phyloP scores from a whole-genome alignment of 2,797 vertebrate species.

The Chelon labrosus region DNA sequence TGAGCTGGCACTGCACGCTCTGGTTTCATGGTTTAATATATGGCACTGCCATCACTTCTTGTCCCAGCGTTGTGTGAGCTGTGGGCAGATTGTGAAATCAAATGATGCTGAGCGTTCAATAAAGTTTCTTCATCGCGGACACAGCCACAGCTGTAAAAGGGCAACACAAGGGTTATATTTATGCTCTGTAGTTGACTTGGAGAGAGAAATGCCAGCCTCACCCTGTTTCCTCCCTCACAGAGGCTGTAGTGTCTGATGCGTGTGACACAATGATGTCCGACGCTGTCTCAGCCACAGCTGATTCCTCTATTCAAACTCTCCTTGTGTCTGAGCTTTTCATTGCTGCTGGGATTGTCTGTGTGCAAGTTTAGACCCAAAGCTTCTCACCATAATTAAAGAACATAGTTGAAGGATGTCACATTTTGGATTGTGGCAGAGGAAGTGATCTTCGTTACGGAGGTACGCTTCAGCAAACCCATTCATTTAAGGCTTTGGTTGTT shows the following conservation, averaged over 20 bases:
- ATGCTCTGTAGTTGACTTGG: conserved; percentile 47
- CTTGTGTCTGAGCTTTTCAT: conserved; percentile 4
- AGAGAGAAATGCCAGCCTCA: conserved; percentile 71
- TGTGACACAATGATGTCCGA: conserved; percentile 61
- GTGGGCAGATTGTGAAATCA: conserved; percentile 65
- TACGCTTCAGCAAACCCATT: conserved; percentile 66
- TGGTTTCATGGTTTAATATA: conserved; percentile 49
- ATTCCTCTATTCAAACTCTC: conserved; percentile 30
- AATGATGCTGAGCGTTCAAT: conserved; percentile 60
- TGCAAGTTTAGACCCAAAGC: conserved; percentile 16
- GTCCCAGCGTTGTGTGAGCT: conserved; percentile 51
- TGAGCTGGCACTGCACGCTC: conserved; percentile 38
- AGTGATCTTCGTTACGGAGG: conserved; percentile 56
- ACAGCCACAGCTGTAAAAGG: conserved; percentile 56
- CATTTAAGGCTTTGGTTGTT: conserved; percentile 30
- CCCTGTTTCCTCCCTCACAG: conserved; percentile 69
- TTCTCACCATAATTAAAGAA: conserved; percentile 43
- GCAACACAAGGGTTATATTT: conserved; percentile 71
- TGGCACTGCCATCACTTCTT: conserved; percentile 44
- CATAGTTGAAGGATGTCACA: conserved; percentile 23
- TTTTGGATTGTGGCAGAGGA: conserved; percentile 53
- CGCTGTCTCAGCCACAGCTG: conserved; percentile 54
- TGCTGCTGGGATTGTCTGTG: conserved; percentile 26
- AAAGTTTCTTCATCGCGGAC: conserved; percentile 44
- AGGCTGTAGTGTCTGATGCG: conserved; percentile 65